These are phyloP conservation scores for Arrhopalites spinosus DNA, from an alignment of 2,888 invertebrate species.

Conservation along the genomic window DNA sequence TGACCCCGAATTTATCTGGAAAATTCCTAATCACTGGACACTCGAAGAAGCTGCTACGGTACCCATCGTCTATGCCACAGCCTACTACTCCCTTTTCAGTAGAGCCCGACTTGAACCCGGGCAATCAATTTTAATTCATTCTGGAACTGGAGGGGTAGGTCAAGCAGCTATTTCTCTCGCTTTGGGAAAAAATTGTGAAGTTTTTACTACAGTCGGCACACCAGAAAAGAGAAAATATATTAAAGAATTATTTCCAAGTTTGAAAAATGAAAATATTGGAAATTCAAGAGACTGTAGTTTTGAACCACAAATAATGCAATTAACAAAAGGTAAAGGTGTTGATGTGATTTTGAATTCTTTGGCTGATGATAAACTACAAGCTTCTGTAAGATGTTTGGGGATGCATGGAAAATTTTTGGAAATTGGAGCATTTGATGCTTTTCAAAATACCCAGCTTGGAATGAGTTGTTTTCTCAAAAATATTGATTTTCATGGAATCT, in stretches of 20 bases:
- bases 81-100: conserved; percentile 67
- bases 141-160: conserved; percentile 74
- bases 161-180: conserved; percentile 78
- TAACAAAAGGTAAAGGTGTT: conserved; percentile 85
- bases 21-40: conserved; percentile 68
- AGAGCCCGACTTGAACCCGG: conserved; percentile 64
- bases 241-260: conserved; percentile 77
- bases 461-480: conserved; percentile 96
- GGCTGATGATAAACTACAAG: conserved; percentile 63
- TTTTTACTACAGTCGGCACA: conserved; percentile 75
- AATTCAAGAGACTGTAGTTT: conserved; percentile 23
- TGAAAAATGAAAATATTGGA: conserved; percentile 72
- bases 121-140: conserved; percentile 64
- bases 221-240: conserved; percentile 85
- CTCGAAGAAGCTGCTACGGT: conserved; percentile 70
- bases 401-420: conserved; percentile 75
- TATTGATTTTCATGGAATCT: conserved; percentile 95
- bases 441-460: conserved; percentile 64
- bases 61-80: conserved; percentile 69
- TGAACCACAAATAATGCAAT: conserved; percentile 66
- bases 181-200: conserved; percentile 67
- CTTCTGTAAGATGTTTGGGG: conserved; percentile 68
- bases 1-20: conserved; percentile 66
- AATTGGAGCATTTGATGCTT: conserved; percentile 61
- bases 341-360: conserved; percentile 88